These are phyloP conservation scores for Hemicrepidius hirtus DNA, from an alignment of 2,888 invertebrate species.

Conservation along the genomic window DNA sequence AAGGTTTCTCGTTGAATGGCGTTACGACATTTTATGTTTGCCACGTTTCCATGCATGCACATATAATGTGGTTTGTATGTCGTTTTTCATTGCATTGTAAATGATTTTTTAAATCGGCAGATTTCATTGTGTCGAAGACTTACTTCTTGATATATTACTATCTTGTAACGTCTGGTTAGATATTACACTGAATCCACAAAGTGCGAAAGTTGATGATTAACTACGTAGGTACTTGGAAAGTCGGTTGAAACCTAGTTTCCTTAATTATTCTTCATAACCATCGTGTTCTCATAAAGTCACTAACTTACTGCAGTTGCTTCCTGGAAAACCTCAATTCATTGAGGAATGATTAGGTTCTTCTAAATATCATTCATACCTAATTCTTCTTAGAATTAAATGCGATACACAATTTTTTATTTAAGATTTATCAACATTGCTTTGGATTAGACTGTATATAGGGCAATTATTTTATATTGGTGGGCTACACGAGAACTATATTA, in stretches of 20 bases:
- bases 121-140: conserved; percentile 19
- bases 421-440: no score
- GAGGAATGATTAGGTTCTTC: no score
- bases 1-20: conserved; percentile 32
- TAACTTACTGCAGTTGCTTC: no score
- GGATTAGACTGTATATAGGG: no score
- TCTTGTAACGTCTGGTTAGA: conserved; percentile 4
- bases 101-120: conserved; percentile 6
- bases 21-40: conserved; percentile 27
- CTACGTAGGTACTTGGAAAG: background rate
- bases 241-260: background rate
- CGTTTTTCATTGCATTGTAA: conserved; percentile 24
- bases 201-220: conserved; percentile 11
- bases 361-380: no score
- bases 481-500: no score
- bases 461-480: no score
- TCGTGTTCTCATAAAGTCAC: no score
- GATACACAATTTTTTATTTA: no score
- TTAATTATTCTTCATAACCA: background rate
- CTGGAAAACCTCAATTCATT: no score
- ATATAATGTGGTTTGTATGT: conserved; percentile 32
- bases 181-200: conserved; percentile 4
- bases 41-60: conserved; percentile 6
- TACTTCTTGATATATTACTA: conserved; percentile 17
- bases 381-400: no score